Evolutionary conservation across 2,113 vertebrate species (phyloP).

Genomic region (Phrynosoma platyrhinos): DNA sequence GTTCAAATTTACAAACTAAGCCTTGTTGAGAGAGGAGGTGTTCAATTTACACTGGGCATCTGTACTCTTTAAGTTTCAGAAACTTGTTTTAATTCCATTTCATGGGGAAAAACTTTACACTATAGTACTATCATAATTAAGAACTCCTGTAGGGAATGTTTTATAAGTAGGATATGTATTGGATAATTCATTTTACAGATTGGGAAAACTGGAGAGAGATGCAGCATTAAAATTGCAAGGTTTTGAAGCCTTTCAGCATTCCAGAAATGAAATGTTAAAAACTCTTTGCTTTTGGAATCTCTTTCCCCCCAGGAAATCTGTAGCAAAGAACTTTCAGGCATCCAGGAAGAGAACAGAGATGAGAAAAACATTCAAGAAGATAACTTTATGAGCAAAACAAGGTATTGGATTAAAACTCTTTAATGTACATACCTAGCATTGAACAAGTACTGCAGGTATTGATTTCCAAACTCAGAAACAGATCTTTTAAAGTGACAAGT

Average conservation of each 20-base stretch:
- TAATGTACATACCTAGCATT: not conserved
- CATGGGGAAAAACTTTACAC: not conserved
- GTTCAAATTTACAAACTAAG: not conserved
- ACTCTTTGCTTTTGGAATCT: constrained; percentile 23
- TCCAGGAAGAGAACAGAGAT: constrained; percentile 54
- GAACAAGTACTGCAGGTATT: not conserved
- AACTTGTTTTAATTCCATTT: not conserved
- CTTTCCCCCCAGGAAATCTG: constrained; percentile 68
- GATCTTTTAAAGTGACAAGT: not conserved
- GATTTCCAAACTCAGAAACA: not conserved
- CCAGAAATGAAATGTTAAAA: constrained; percentile 19
- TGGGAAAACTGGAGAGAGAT: not conserved
- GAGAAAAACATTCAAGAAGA: constrained; percentile 40
- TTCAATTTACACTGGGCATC: too few species aligned
- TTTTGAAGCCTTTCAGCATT: constrained; percentile 6
- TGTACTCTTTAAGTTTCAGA: not conserved
- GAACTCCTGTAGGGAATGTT: not conserved
- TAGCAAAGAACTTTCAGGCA: constrained; percentile 63
- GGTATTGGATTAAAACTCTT: constrained; percentile 68
- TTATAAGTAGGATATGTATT: not conserved
- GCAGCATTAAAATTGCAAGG: not conserved
- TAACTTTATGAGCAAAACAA: constrained; percentile 51
- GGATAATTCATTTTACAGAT: not conserved
- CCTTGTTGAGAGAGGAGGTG: too few species aligned
- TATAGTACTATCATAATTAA: not conserved